Evolutionary conservation across 2,113 vertebrate species (phyloP).

Genomic region (Caloenas nicobarica): DNA sequence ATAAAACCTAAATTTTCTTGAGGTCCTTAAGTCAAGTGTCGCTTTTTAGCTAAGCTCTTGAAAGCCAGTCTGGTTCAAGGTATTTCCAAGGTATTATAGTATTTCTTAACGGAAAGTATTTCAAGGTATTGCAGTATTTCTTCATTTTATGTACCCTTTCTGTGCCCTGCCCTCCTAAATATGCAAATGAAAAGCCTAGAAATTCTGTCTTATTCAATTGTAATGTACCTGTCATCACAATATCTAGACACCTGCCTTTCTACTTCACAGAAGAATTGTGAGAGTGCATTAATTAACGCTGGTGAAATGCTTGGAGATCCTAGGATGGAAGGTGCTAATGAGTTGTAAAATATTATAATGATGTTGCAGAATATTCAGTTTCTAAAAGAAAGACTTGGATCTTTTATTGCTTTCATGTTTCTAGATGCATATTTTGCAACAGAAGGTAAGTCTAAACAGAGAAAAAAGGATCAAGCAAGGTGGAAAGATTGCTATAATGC

Average conservation of each 20-base stretch:
- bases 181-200: conserved; percentile 30
- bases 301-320: conserved; percentile 26
- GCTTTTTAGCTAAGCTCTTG: neutral
- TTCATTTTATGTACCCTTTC: neutral
- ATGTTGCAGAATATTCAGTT: conserved; percentile 37
- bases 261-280: neutral
- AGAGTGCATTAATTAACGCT: conserved; percentile 58
- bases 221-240: conserved; percentile 24
- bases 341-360: conserved; percentile 56
- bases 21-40: neutral
- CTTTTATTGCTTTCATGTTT: conserved; percentile 2
- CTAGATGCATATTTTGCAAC: neutral
- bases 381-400: conserved; percentile 5
- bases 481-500: neutral
- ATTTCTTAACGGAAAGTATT: neutral
- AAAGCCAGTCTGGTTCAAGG: neutral
- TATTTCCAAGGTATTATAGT: neutral
- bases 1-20: neutral
- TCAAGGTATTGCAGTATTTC: neutral
- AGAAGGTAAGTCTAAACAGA: neutral
- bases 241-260: conserved; percentile 53
- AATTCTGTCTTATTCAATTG: conserved; percentile 20
- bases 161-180: neutral
- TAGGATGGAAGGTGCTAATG: conserved; percentile 50
- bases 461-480: neutral